These are phyloP conservation scores for Eolophus roseicapilla DNA, from an alignment of 2,113 vertebrate genomes.

Conservation along the genomic window DNA sequence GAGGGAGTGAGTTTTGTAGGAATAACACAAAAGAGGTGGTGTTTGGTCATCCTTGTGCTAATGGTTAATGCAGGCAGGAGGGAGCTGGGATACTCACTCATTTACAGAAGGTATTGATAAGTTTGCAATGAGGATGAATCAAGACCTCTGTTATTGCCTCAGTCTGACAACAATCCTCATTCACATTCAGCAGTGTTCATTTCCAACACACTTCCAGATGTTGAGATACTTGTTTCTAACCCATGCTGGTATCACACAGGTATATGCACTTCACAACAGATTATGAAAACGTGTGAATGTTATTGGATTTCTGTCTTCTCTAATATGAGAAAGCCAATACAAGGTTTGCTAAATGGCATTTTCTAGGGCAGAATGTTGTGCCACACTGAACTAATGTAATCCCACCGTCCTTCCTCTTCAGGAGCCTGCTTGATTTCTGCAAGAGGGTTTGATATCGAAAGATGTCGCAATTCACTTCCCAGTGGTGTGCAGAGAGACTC, in stretches of 20 bases:
- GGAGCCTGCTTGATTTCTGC: background rate
- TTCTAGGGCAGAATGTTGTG: background rate
- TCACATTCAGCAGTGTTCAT: background rate
- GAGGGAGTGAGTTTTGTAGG: background rate
- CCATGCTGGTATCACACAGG: background rate
- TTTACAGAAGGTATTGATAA: rapidly evolving
- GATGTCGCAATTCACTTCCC: background rate
- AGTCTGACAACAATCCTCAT: background rate
- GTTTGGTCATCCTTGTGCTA: rapidly evolving
- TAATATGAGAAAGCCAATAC: background rate
- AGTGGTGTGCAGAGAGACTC: background rate
- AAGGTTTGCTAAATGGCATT: background rate
- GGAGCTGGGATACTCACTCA: background rate
- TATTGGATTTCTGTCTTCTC: background rate
- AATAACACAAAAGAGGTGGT: background rate
- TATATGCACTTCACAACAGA: background rate
- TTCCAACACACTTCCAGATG: background rate
- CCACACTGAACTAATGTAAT: background rate
- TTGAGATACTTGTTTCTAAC: background rate
- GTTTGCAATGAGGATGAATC: background rate
- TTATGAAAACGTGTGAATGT: background rate
- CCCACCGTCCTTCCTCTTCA: background rate
- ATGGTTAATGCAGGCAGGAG: background rate
- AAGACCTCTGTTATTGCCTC: rapidly evolving
- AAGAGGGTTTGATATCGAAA: background rate